A percentile compares a stretch with the other conserved stretches of the same genome.
Conservation (phyloP, 2,113 vertebrate species). For the Halichoerus grypus region DNA sequence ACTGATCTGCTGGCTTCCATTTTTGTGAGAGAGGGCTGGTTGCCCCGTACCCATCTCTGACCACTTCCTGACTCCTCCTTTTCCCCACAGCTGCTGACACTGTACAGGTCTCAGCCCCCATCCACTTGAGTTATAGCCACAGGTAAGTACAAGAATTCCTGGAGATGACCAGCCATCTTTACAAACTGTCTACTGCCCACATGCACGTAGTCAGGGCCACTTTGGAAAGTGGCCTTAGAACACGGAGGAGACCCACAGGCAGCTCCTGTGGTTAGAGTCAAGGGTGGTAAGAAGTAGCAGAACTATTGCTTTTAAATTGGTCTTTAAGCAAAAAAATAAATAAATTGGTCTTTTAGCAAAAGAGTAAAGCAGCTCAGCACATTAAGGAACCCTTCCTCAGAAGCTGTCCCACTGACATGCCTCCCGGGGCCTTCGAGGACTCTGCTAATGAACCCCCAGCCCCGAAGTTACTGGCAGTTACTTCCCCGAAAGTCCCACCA, state of each 20-base stretch:
- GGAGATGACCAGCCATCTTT: not conserved
- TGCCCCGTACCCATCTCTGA: not conserved
- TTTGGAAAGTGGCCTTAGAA: not conserved
- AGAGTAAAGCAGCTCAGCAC: conserved; percentile 22
- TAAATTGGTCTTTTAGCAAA: conserved; percentile 67
- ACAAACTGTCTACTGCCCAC: not conserved
- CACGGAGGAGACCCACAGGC: not conserved
- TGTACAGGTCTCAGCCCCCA: not conserved
- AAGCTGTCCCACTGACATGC: conserved; percentile 65
- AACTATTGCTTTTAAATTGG: conserved; percentile 74
- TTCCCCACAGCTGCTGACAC: not conserved
- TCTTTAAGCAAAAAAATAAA: conserved; percentile 73
- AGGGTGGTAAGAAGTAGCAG: conserved; percentile 65
- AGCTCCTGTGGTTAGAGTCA: conserved; percentile 63
- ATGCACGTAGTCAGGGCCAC: not conserved
- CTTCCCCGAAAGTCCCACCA: conserved; percentile 78
- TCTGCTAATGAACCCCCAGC: conserved; percentile 81
- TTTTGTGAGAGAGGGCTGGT: not conserved
- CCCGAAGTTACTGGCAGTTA: conserved; percentile 44
- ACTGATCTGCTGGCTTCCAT: not conserved
- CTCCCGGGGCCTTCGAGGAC: conserved; percentile 66
- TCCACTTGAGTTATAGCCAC: not conserved
- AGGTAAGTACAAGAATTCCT: not conserved
- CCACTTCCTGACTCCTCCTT: not conserved
- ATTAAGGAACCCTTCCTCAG: conserved; percentile 73